A percentile compares a stretch with the other conserved stretches of the same genome.
Evolutionary conservation across 2,888 invertebrate genomes (phyloP).

Genomic region (Cheilosia grossa): DNA sequence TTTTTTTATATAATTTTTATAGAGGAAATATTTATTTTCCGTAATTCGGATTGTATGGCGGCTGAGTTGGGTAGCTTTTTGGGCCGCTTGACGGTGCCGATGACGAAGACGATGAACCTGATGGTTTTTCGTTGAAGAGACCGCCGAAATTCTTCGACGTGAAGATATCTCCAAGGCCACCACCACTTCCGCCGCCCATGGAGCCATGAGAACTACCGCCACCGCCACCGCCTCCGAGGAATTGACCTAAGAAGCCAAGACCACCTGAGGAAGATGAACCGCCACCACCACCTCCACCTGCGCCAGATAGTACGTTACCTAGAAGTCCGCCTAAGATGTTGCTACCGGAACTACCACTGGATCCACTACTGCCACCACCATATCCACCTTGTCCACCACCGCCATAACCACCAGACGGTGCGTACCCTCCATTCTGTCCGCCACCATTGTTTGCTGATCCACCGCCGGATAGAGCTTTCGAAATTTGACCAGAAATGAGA

Average conservation of each 20-base stretch:
- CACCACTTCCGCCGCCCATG: conserved; percentile 74
- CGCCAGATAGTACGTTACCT: conserved; percentile 76
- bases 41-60: conserved; percentile 76
- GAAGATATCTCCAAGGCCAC: conserved; percentile 80
- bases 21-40: conserved; percentile 48
- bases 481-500: conserved; percentile 82
- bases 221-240: conserved; percentile 74
- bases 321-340: conserved; percentile 78
- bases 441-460: conserved; percentile 76
- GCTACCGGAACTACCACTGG: conserved; percentile 76
- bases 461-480: conserved; percentile 81
- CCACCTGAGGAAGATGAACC: conserved; percentile 75
- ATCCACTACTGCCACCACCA: conserved; percentile 76
- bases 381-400: conserved; percentile 76
- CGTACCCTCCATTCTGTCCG: conserved; percentile 78
- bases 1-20: conserved; percentile 23
- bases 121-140: conserved; percentile 82
- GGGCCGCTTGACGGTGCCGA: conserved; percentile 75
- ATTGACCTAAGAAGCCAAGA: conserved; percentile 75
- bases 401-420: conserved; percentile 79
- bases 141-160: conserved; percentile 81
- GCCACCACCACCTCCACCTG: conserved; percentile 71
- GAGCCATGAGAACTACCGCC: conserved; percentile 74
- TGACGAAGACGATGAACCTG: conserved; percentile 74
- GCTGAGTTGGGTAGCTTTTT: conserved; percentile 82